Evolutionary conservation across 2,797 vertebrate genomes (phyloP).

Genomic region (Cirrhinus mrigala): DNA sequence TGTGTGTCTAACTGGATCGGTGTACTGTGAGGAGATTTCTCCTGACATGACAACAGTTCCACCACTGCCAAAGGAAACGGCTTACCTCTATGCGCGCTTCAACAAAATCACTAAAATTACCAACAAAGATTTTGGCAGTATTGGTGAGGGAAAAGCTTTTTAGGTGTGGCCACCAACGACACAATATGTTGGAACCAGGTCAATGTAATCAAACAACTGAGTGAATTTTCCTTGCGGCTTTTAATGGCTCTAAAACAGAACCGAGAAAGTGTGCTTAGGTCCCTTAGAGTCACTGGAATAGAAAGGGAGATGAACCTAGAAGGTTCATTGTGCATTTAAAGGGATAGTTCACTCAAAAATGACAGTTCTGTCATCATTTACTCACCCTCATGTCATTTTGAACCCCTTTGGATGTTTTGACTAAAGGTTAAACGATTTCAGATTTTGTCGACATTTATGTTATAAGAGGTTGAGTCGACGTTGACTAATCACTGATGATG

Average conservation of each 20-base stretch:
- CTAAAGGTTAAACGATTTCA: no score
- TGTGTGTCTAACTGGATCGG: constrained; percentile 90
- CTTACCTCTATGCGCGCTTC: constrained; percentile 90
- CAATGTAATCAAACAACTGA: constrained; percentile 32
- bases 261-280: background rate
- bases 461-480: no score
- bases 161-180: constrained; percentile 19
- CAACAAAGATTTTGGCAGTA: constrained; percentile 87
- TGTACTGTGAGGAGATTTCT: constrained; percentile 90
- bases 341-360: background rate
- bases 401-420: background rate
- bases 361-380: background rate
- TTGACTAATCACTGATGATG: no score
- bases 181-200: constrained; percentile 34
- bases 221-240: constrained; percentile 18
- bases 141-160: constrained; percentile 78
- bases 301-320: background rate
- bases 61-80: constrained; percentile 89
- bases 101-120: constrained; percentile 91
- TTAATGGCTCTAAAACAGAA: background rate
- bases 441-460: no score
- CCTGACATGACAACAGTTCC: constrained; percentile 87
- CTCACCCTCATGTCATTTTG: background rate
- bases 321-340: background rate
- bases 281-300: constrained; percentile 19